These are phyloP conservation scores for Philypnodon macrostomus DNA, from an alignment of 2,797 vertebrate species.

Conservation along the genomic window DNA sequence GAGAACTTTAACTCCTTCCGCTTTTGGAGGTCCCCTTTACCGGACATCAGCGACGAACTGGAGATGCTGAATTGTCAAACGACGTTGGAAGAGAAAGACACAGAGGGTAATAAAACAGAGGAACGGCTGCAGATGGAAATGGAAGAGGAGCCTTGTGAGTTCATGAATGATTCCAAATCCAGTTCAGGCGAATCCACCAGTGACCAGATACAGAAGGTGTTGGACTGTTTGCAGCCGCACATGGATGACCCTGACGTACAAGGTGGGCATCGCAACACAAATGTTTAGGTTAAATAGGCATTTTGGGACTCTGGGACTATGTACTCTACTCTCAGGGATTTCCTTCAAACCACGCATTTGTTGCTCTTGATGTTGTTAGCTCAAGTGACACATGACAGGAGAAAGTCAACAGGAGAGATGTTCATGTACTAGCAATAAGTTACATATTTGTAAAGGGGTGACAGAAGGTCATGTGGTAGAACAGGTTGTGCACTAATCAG, in stretches of 20 bases:
- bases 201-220: conserved; percentile 85
- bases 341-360: too few species aligned
- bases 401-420: too few species aligned
- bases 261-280: conserved; percentile 68
- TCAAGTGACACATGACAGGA: too few species aligned
- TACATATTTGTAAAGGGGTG: too few species aligned
- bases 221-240: conserved; percentile 87
- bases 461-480: too few species aligned
- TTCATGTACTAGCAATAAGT: too few species aligned
- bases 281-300: too few species aligned
- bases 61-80: conserved; percentile 76
- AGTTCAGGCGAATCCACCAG: conserved; percentile 80
- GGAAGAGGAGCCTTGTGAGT: conserved; percentile 42
- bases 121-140: conserved; percentile 23
- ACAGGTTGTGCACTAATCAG: too few species aligned
- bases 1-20: conserved; percentile 84
- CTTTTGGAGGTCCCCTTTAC: conserved; percentile 87
- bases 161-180: conserved; percentile 35
- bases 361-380: too few species aligned
- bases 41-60: conserved; percentile 86
- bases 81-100: conserved; percentile 37
- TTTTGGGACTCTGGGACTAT: too few species aligned
- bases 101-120: conserved; percentile 38
- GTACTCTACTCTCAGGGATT: too few species aligned
- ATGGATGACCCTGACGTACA: conserved; percentile 86